A percentile compares a stretch with the other conserved stretches of the same genome.
Evolutionary conservation across 2,797 vertebrate genomes (phyloP).

Genomic region (Chloroceryle inda): DNA sequence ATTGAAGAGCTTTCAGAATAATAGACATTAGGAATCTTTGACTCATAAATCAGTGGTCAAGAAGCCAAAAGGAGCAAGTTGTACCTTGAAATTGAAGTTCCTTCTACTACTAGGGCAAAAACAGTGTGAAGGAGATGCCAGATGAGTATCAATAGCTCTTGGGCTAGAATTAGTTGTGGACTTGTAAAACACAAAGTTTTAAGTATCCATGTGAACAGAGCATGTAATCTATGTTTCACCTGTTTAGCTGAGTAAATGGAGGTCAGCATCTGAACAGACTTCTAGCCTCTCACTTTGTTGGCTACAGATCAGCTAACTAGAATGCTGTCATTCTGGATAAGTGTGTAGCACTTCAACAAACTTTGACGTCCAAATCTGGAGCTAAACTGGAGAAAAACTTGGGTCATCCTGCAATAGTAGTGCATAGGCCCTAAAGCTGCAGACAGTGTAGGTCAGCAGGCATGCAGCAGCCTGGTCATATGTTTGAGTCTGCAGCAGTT

Average conservation of each 20-base stretch:
- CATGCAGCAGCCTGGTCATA: background rate
- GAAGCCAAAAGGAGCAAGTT: background rate
- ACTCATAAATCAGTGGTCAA: background rate
- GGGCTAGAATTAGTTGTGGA: background rate
- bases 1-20: background rate
- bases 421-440: background rate
- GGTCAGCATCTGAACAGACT: background rate
- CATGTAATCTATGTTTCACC: background rate
- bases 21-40: background rate
- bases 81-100: background rate
- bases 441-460: background rate
- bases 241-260: background rate
- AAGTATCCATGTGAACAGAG: background rate
- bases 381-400: background rate
- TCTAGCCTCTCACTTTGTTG: background rate
- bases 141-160: background rate
- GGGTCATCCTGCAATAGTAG: background rate
- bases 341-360: background rate
- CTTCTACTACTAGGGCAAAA: background rate
- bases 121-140: background rate
- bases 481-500: background rate
- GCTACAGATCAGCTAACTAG: background rate
- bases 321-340: background rate
- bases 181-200: background rate
- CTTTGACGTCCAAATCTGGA: background rate